These are phyloP conservation scores for Gallirallus australis DNA, from an alignment of 2,797 vertebrate species.

Conservation along the genomic window DNA sequence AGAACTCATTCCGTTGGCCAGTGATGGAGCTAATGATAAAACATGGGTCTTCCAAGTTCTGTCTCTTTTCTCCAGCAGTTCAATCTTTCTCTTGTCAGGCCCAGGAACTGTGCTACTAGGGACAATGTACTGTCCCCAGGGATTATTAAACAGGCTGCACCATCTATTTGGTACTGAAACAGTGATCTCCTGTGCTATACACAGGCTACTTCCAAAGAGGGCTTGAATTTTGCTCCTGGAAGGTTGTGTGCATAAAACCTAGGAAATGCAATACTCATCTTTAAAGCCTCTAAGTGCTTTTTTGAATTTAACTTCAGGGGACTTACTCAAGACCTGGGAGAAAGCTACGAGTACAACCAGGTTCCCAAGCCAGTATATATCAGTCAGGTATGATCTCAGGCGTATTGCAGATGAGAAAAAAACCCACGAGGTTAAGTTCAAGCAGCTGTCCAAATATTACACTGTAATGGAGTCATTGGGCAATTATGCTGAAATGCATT, in stretches of 20 bases:
- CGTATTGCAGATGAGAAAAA: neutral
- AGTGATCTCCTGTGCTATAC: neutral
- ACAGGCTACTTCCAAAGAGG: neutral
- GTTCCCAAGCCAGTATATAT: neutral
- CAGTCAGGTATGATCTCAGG: neutral
- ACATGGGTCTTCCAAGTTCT: neutral
- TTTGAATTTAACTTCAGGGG: neutral
- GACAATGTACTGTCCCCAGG: neutral
- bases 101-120: neutral
- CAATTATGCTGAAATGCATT: neutral
- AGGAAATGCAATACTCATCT: neutral
- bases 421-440: neutral
- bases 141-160: neutral
- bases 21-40: neutral
- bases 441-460: neutral
- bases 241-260: neutral
- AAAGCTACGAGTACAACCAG: neutral
- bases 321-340: neutral
- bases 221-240: neutral
- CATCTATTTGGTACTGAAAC: neutral
- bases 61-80: neutral
- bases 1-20: neutral
- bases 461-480: neutral
- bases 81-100: neutral
- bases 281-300: neutral